Base-by-base conservation (phyloP, 2,888 invertebrate species). In the Protodeltote pygarga region DNA sequence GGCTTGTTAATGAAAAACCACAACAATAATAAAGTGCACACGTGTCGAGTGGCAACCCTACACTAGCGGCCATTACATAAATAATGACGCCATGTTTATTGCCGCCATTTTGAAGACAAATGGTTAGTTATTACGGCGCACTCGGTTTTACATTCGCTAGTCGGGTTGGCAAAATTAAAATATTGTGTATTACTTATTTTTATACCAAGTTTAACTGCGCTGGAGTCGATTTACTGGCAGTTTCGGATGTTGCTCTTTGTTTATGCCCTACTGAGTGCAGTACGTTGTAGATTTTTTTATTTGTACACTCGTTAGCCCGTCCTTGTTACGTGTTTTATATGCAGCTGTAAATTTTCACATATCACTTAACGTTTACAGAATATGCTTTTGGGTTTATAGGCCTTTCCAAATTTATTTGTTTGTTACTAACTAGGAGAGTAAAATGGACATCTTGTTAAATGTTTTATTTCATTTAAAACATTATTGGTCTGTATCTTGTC, bases 41-140 rank as follows among this genome's bases (percentile, higher is more conserved):
- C 88, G 82, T 86, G 89, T 73, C 74, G 79, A 82, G 83, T 81
- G 87, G 83, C 87, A 91, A 73, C 91, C 91, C 91, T 91, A 58
- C 76, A 64, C 73, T 66, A 71, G 79, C 81, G 83, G 87, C 91
- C 90, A 90, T 92, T 91, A 89, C 90, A 92, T 92, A 92, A 92
- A 92, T 92, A 90, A 89, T 87, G 85, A 78, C 79, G 82, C 90
- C 84, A 89, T 91, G 90, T 91, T 92, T 91, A 92, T 90, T 91
- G 87, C 92, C 85, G 75, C 92, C 89, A 92, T 92, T 92, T 89
- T 88, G 87, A 90, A 92, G 92, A 92, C 91, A 92, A 91, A 92
- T 91, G 90, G 92, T 84, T 90, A 91, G 90, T 91, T 91, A 91
- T 92, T 89, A 91, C 89, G 80, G 82, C 82, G 83, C 80, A 85